These are phyloP conservation scores for Balanococcus diminutus DNA, from an alignment of 2,888 invertebrate species.

Conservation along the genomic window DNA sequence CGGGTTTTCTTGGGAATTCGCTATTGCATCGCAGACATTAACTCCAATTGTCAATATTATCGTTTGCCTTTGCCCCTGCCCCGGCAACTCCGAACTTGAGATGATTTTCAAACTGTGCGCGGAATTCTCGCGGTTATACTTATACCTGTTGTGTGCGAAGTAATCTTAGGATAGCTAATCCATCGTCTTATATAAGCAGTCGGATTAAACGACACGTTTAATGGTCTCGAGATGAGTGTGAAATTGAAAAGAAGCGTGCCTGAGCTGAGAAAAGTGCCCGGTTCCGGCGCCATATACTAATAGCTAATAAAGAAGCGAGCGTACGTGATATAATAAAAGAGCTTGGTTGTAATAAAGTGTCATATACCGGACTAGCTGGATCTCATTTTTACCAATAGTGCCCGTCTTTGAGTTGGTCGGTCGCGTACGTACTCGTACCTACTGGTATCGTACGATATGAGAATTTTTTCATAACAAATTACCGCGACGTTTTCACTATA, in stretches of 20 bases:
- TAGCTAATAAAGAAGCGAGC: conserved; percentile 43
- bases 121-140: too few species aligned
- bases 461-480: background rate
- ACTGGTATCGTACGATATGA: background rate
- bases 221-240: conserved; percentile 20
- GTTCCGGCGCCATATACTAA: background rate
- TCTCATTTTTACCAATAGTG: background rate
- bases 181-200: too few species aligned
- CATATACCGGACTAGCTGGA: background rate
- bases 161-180: too few species aligned
- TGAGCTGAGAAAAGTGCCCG: background rate
- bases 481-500: background rate
- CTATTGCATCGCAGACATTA: too few species aligned
- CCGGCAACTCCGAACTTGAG: too few species aligned
- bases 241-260: background rate
- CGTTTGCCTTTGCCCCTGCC: too few species aligned
- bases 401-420: too few species aligned
- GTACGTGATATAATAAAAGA: conserved; percentile 48
- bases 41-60: too few species aligned
- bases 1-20: too few species aligned
- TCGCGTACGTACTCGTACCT: background rate
- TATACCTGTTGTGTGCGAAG: background rate
- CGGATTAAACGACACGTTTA: background rate
- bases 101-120: too few species aligned
- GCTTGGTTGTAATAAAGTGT: background rate